Percentiles rank a stretch among this genome's conserved stretches.
Conservation (phyloP, 2,113 vertebrate species). For the Dipodomys ordii region DNA sequence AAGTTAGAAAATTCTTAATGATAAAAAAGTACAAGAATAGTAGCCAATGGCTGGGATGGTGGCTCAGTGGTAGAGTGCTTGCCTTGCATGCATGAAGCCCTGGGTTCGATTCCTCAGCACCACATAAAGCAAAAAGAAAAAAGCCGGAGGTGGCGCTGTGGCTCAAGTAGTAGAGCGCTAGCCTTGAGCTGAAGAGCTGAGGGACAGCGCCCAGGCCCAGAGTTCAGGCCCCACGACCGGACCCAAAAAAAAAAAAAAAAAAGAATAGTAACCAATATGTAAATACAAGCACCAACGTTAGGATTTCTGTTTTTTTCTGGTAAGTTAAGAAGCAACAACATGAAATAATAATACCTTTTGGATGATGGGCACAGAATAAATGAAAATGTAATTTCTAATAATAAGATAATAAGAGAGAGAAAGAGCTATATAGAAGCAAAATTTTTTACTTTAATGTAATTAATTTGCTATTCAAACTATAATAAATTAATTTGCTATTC, state of each 20-base stretch:
- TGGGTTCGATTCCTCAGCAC: no score
- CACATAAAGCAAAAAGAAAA: no score
- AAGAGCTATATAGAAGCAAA: background rate
- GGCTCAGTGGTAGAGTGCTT: no score
- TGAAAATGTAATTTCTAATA: background rate
- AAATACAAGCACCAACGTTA: background rate
- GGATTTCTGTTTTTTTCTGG: background rate
- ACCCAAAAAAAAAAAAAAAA: no score
- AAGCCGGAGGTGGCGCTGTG: no score
- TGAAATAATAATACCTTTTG: background rate
- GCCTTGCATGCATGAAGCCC: no score
- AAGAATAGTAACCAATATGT: background rate
- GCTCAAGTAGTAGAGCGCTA: no score
- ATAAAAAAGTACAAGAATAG: background rate
- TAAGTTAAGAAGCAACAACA: background rate
- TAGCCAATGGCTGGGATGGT: background rate
- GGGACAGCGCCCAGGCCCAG: no score
- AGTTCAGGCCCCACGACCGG: no score
- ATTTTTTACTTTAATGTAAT: background rate
- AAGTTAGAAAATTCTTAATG: background rate
- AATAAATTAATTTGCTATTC: background rate
- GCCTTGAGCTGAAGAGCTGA: no score
- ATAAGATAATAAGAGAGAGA: background rate
- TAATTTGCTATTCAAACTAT: background rate
- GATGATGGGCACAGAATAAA: background rate